Conservation (phyloP, 2,888 invertebrate species). For the Drosophila siamana region DNA sequence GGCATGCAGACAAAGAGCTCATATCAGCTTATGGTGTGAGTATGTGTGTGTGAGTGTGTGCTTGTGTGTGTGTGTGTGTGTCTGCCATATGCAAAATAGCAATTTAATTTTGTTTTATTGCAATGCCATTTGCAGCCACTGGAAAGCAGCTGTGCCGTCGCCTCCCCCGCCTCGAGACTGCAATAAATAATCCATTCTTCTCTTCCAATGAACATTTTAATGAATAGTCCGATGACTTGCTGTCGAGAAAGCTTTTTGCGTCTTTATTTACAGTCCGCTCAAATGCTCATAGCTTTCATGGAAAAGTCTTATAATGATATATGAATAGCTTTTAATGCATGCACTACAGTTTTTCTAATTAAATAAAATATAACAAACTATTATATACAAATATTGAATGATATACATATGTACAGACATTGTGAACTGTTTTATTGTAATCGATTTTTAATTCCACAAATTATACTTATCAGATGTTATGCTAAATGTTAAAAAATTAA, state of each 20-base stretch:
- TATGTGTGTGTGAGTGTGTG: no score
- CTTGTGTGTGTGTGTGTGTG: slow-evolving; percentile 25
- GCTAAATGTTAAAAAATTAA: no score
- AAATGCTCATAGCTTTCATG: no score
- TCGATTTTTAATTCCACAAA: no score
- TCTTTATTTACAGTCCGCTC: not conserved
- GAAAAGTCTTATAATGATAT: no score
- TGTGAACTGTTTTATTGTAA: no score
- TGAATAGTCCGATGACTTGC: slow-evolving; percentile 47
- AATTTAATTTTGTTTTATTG: slow-evolving; percentile 80
- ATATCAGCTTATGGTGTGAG: slow-evolving; percentile 58
- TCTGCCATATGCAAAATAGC: slow-evolving; percentile 74
- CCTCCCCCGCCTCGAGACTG: slow-evolving; percentile 23
- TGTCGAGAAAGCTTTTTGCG: not conserved
- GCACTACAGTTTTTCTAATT: no score
- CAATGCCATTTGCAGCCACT: slow-evolving; percentile 71
- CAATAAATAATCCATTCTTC: slow-evolving; percentile 65
- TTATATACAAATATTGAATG: no score
- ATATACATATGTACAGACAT: no score
- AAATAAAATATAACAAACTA: no score
- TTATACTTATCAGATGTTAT: no score
- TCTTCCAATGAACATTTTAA: slow-evolving; percentile 44
- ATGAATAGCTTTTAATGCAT: no score
- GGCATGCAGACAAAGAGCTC: slow-evolving; percentile 64
- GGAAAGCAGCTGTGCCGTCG: slow-evolving; percentile 63